Base-by-base conservation (phyloP, 2,888 invertebrate species). In the Nudaria mundana region DNA sequence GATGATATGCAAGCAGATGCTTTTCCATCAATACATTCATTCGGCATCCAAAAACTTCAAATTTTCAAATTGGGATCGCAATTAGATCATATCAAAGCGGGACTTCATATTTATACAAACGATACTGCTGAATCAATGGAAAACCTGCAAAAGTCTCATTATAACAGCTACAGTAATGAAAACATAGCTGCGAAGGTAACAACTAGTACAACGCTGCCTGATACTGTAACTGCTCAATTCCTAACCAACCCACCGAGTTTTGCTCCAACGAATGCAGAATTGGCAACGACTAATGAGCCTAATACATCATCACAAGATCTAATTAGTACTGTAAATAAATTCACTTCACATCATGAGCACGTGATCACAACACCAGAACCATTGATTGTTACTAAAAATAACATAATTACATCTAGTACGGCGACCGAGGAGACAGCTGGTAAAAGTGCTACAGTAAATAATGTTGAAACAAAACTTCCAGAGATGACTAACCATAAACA, bases 401-500 rank as follows among this genome's bases (percentile, higher is more conserved):
- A 76, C 45, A 61, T 24, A 13, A 12, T 33, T 40, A 40, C 51
- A 23, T 40, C 44, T 24, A 55, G 32, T 22, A 33, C 42, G 29
- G 41, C 52, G 5, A 51, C 61, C 48, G 57, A 69, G 12, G 61
- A 47, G 32, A 62, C 57, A 25, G 47, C 48, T 40, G 42, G 50
- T 15, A 49, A 50, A 40, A 51, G 43, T 40, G 63, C 62, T 23
- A 71, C 74, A 56, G 65, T 65, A 59, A 75, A 76, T 71, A 65
- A 59, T 34, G 66, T 66, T 45, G 76, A 82, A 53, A 66, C 77
- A 20, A 84, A 78, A 71, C 45, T 65, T 16, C 63, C 79, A 24
- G 85, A 85, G 44, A 39, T 66, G 36, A 57, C 77, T 69, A 86
- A 86, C 59, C 80, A 81, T 56, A 92, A 92, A 77, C 92, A 93